These are phyloP conservation scores for Theocolax elegans DNA, from an alignment of 1,140 invertebrate species.

Conservation along the genomic window DNA sequence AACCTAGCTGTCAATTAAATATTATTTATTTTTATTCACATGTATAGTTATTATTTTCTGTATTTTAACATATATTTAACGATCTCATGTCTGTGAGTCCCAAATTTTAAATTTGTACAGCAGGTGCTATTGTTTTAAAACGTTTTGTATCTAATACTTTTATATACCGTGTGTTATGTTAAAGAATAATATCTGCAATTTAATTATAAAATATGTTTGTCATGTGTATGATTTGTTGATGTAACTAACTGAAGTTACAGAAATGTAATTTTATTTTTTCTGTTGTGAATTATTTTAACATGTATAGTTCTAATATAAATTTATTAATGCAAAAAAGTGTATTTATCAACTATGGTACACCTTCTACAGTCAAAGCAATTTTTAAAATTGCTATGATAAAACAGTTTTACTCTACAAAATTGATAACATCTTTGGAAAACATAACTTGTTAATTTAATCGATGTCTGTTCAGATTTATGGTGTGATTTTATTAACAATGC, in stretches of 20 bases:
- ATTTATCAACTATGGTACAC: background rate
- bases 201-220: too few species aligned
- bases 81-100: constrained; percentile 6
- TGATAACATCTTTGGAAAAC: background rate
- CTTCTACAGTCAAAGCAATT: too few species aligned
- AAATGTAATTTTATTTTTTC: constrained; percentile 1
- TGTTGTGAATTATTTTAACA: constrained; percentile 3
- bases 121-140: background rate
- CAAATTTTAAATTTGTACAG: background rate
- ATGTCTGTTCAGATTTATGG: background rate
- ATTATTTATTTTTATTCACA: constrained; percentile 35
- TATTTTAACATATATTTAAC: background rate
- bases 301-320: constrained; percentile 26
- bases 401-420: background rate
- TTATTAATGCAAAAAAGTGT: background rate
- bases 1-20: constrained; percentile 58
- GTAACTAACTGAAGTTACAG: background rate
- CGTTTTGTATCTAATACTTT: background rate
- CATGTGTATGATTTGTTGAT: background rate
- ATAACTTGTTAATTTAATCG: background rate
- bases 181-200: too few species aligned
- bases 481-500: constrained; percentile 34
- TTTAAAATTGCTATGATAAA: too few species aligned
- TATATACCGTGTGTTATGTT: background rate
- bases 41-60: constrained; percentile 28